These are phyloP conservation scores for Darevskia mixta DNA, from an alignment of 2,797 vertebrate species.

Conservation along the genomic window DNA sequence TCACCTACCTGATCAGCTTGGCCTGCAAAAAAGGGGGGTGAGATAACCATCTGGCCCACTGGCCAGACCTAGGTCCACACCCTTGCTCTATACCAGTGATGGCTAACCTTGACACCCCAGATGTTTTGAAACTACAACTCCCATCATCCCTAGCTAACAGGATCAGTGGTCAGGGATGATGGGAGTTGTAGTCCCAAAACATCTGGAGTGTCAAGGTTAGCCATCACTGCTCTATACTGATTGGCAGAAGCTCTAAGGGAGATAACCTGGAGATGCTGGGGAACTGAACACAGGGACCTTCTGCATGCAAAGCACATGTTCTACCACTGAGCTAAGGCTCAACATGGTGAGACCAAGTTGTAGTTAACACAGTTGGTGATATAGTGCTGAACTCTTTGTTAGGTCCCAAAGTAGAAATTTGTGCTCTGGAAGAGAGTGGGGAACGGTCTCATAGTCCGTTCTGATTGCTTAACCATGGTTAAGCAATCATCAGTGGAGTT, in stretches of 20 bases:
- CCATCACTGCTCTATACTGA: not conserved
- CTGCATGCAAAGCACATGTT: not conserved
- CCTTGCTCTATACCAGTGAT: not conserved
- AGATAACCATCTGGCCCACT: too few relatives aligned
- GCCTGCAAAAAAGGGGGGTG: too few relatives aligned
- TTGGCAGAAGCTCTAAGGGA: not conserved
- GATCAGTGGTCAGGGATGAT: too few relatives aligned
- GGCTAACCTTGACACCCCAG: too few relatives aligned
- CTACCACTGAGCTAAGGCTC: not conserved
- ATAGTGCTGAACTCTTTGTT: not conserved
- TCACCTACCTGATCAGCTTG: too few relatives aligned
- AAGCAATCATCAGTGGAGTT: not conserved
- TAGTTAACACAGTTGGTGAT: too few relatives aligned
- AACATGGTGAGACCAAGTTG: not conserved
- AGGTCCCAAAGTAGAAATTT: not conserved
- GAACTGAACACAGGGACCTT: not conserved
- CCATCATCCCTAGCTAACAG: too few relatives aligned
- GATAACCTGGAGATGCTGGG: not conserved
- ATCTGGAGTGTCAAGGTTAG: too few relatives aligned
- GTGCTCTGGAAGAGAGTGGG: not conserved
- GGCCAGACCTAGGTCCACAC: too few relatives aligned
- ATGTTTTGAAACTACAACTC: too few relatives aligned
- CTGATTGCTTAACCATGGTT: not conserved
- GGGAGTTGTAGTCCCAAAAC: too few relatives aligned
- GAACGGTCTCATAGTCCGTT: not conserved